Conservation (phyloP, 2,888 invertebrate species). For the Erpobdella octoculata region DNA sequence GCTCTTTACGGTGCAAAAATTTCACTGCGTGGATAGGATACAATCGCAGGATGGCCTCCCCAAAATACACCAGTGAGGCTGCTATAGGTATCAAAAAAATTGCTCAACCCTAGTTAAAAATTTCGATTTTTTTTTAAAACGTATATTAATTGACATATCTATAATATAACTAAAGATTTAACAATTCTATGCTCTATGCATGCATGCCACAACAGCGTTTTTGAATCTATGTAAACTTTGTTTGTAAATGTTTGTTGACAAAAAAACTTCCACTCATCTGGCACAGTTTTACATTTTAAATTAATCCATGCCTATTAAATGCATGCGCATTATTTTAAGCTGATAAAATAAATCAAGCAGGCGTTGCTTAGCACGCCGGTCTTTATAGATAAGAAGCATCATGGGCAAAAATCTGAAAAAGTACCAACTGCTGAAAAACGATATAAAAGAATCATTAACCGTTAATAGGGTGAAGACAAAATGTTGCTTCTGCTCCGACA, state of each 20-base stretch:
- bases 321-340: too few species aligned
- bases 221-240: conserved; percentile 9
- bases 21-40: too few species aligned
- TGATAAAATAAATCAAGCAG: too few species aligned
- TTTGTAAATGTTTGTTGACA: too few species aligned
- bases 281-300: too few species aligned
- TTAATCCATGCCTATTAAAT: not conserved
- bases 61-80: too few species aligned
- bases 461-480: not conserved
- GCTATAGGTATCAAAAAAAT: too few species aligned
- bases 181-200: not conserved
- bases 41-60: too few species aligned
- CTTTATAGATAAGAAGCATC: not conserved
- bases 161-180: not conserved
- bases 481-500: not conserved
- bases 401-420: conserved; percentile 12
- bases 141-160: not conserved
- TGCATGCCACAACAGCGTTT: conserved; percentile 5
- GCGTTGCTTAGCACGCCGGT: not conserved
- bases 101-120: too few species aligned
- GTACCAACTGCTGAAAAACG: conserved; percentile 13
- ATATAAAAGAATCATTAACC: not conserved
- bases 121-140: not conserved
- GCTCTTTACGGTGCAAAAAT: too few species aligned
- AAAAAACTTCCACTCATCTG: conserved; percentile 1